These are phyloP conservation scores for Apotomis turbidana DNA, from an alignment of 2,888 invertebrate genomes.

Conservation along the genomic window DNA sequence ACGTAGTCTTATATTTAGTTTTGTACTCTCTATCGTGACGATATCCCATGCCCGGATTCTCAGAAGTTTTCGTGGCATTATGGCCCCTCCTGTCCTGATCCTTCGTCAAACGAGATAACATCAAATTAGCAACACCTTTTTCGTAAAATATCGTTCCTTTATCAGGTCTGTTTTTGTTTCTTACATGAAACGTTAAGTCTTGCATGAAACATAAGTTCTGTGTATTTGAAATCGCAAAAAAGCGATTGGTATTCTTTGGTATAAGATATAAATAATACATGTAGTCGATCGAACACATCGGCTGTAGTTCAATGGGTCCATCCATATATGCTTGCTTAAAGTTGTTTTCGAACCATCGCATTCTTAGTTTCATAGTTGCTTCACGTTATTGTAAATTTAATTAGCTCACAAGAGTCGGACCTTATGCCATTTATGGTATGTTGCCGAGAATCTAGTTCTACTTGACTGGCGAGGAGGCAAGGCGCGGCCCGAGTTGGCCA, in stretches of 20 bases:
- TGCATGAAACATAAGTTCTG: slow-evolving; percentile 40
- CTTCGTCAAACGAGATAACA: slow-evolving; percentile 42
- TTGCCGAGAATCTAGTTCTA: slow-evolving; percentile 67
- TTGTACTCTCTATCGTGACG: not conserved
- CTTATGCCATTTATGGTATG: slow-evolving; percentile 67
- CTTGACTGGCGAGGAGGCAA: slow-evolving; percentile 35
- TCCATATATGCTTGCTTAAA: slow-evolving; percentile 35
- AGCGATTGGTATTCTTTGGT: slow-evolving; percentile 25
- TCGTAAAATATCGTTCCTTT: slow-evolving; percentile 33
- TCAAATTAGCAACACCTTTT: slow-evolving; percentile 39
- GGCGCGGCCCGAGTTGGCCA: slow-evolving; percentile 14
- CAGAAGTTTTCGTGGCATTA: slow-evolving; percentile 51
- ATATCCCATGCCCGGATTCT: slow-evolving; percentile 45
- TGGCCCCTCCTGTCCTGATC: slow-evolving; percentile 40
- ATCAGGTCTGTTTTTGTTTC: slow-evolving; percentile 33
- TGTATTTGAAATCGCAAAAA: slow-evolving; percentile 29
- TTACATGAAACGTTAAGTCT: slow-evolving; percentile 7
- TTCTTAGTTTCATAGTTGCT: slow-evolving; percentile 51
- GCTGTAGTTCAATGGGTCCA: slow-evolving; percentile 39
- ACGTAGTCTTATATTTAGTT: too few relatives aligned
- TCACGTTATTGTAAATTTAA: slow-evolving; percentile 64
- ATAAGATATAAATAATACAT: slow-evolving; percentile 36
- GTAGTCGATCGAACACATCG: slow-evolving; percentile 30
- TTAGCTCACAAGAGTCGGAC: slow-evolving; percentile 63
- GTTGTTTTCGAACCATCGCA: slow-evolving; percentile 40